Conservation (phyloP, 1,140 invertebrate species). For the Zaprionus nigranus region DNA sequence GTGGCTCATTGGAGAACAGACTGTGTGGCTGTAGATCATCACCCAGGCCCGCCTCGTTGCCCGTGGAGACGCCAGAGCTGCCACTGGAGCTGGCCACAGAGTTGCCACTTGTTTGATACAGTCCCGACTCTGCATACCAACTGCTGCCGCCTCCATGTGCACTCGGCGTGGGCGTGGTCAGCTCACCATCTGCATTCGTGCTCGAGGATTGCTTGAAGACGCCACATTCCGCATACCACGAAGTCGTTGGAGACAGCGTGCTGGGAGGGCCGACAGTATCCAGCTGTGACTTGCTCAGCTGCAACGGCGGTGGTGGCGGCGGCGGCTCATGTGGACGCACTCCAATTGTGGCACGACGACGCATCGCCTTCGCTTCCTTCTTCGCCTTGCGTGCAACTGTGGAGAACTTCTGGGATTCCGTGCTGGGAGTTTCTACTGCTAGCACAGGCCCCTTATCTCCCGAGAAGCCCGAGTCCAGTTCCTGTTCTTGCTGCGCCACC, state of each 20-base stretch:
- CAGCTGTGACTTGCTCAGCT: slow-evolving; percentile 13
- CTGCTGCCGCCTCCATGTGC: slow-evolving; percentile 70
- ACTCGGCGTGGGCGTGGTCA: slow-evolving; percentile 58
- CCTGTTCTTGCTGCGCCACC: slow-evolving; percentile 69
- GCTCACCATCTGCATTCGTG: slow-evolving; percentile 29
- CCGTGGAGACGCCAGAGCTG: slow-evolving; percentile 83
- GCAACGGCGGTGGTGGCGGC: slow-evolving; percentile 74
- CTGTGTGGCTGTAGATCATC: slow-evolving; percentile 84
- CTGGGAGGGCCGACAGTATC: slow-evolving; percentile 7
- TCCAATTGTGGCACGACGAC: slow-evolving; percentile 69
- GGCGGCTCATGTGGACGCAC: slow-evolving; percentile 82
- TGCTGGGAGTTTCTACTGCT: slow-evolving; percentile 27
- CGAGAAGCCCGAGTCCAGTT: slow-evolving; percentile 86
- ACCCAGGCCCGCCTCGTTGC: slow-evolving; percentile 76
- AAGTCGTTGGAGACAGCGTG: slow-evolving; percentile 55
- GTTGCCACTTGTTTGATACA: slow-evolving; percentile 86
- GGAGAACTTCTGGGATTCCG: slow-evolving; percentile 68
- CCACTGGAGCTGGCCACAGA: slow-evolving; percentile 84
- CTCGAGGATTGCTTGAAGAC: slow-evolving; percentile 84
- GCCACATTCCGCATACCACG: slow-evolving; percentile 86
- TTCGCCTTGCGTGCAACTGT: slow-evolving; percentile 68
- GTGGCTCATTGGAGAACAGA: slow-evolving; percentile 90
- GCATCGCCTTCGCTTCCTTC: slow-evolving; percentile 64
- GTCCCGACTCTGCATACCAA: slow-evolving; percentile 88
- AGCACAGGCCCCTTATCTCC: slow-evolving; percentile 60